Base-by-base conservation (phyloP, 2,113 vertebrate species). In the Mohoua ochrocephala region DNA sequence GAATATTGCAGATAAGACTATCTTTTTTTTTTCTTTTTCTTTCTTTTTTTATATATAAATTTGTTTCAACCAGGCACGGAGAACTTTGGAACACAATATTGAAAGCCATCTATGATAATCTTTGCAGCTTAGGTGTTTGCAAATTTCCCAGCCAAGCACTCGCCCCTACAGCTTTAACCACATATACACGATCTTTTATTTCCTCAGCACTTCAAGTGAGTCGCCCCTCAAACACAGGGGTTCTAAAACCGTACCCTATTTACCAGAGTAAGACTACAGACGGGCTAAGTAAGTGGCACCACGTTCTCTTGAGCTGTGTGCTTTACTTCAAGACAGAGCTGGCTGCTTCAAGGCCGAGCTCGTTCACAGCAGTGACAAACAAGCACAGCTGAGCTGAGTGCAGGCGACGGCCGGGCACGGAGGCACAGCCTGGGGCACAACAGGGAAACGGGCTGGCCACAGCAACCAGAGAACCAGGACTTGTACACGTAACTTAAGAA, bases 71-170 rank as follows among this genome's bases (percentile, higher is more conserved):
- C 73, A 97, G 92, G 89, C 89, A 97, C 94, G 96, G 61, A 93
- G 49, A 95, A 97, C 67, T 97, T 97, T 68, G 93, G 79, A 97
- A 93, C 88, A 97, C 79, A 96, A 74, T 85, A 96, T 16, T 42
- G 15, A 91, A 96, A 96, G 68, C 50, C 83, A 95, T 37, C 94
- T 85, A 77, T 24, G 67, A 90, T 56, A 30, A 78, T 52, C 74
- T 63, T 88, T 91, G 57, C 69, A 95, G 84, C 87, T 65, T 61
- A 87, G 69, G 91, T 44, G 71, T 75, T 90, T 79, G 64, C 63
- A 89, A 12, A 89, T 90, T 84, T 59, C 63, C 84, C 74, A 94
- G 90, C 68, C 84, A 95, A 95, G 74, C 76, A 95, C 49, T 97
- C 21, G 0, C 64, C 74, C 83, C 57, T 74, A 26, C 9, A 97